Conservation (phyloP, 1,140 invertebrate species). For the Panonychus citri region DNA sequence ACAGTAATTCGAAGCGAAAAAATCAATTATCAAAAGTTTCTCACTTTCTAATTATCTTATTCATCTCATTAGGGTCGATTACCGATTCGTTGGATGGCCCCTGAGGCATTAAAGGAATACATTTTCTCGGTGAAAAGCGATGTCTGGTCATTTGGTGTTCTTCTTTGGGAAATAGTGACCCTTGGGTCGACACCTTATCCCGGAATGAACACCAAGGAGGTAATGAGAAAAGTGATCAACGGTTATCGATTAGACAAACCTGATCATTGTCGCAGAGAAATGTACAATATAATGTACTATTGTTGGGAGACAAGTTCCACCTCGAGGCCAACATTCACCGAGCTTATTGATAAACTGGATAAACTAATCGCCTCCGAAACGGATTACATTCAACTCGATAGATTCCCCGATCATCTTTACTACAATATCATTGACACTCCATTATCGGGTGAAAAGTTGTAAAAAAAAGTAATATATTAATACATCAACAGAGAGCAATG, state of each 20-base stretch:
- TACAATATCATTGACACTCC: conserved; percentile 42
- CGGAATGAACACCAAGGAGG: conserved; percentile 41
- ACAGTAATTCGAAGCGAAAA: too few relatives aligned
- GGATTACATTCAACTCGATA: conserved; percentile 76
- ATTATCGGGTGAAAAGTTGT: conserved; percentile 45
- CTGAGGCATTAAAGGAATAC: conserved; percentile 38
- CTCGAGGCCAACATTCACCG: conserved; percentile 59
- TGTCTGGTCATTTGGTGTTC: conserved; percentile 64
- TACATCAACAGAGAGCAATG: too few relatives aligned
- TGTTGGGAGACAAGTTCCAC: conserved; percentile 77
- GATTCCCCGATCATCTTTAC: conserved; percentile 78
- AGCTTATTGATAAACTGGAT: conserved; percentile 62
- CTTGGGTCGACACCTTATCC: conserved; percentile 75
- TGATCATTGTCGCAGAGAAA: conserved; percentile 64
- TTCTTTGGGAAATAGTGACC: conserved; percentile 88
- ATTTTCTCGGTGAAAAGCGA: conserved; percentile 60
- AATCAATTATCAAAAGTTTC: too few relatives aligned
- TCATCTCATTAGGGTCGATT: conserved; percentile 17
- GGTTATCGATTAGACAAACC: conserved; percentile 87
- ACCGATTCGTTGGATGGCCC: conserved; percentile 69
- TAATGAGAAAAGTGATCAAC: conserved; percentile 57
- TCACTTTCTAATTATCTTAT: too few relatives aligned
- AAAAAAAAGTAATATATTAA: conserved; percentile 2
- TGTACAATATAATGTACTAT: conserved; percentile 67
- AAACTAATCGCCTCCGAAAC: conserved; percentile 58